These are phyloP conservation scores for Nothocercus julius DNA, from an alignment of 2,113 vertebrate species.

Conservation along the genomic window DNA sequence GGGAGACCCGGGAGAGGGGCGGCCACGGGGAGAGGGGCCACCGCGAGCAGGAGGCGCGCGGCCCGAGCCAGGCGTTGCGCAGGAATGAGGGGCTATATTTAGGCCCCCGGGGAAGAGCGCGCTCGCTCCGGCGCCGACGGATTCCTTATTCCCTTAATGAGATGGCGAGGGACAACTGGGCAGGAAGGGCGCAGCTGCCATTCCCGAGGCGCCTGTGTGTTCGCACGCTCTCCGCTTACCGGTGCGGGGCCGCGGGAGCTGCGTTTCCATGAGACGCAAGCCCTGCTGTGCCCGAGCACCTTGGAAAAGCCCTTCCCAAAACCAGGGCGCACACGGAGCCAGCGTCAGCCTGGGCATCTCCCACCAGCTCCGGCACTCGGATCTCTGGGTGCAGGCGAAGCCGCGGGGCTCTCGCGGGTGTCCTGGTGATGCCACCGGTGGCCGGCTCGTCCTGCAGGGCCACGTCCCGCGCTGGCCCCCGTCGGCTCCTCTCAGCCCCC, in stretches of 20 bases:
- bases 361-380: background rate
- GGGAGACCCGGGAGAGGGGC: background rate
- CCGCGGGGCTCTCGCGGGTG: too few relatives aligned
- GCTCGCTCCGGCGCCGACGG: background rate
- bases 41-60: too few relatives aligned
- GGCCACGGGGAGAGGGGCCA: background rate
- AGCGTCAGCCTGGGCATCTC: background rate
- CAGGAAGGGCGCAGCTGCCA: background rate
- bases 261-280: background rate
- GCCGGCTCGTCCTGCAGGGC: too few relatives aligned
- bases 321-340: background rate
- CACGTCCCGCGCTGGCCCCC: too few relatives aligned
- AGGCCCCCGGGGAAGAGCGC: background rate
- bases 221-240: background rate
- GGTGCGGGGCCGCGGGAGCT: background rate
- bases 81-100: background rate
- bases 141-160: constrained; percentile 2
- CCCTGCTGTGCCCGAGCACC: background rate
- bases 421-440: too few relatives aligned
- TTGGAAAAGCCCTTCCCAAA: background rate
- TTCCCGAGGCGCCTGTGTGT: background rate
- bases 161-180: background rate
- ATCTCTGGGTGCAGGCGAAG: background rate
- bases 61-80: background rate
- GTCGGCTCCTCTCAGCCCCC: too few relatives aligned